These are phyloP conservation scores for Semaprochilodus insignis DNA, from an alignment of 2,797 vertebrate genomes.

Conservation along the genomic window DNA sequence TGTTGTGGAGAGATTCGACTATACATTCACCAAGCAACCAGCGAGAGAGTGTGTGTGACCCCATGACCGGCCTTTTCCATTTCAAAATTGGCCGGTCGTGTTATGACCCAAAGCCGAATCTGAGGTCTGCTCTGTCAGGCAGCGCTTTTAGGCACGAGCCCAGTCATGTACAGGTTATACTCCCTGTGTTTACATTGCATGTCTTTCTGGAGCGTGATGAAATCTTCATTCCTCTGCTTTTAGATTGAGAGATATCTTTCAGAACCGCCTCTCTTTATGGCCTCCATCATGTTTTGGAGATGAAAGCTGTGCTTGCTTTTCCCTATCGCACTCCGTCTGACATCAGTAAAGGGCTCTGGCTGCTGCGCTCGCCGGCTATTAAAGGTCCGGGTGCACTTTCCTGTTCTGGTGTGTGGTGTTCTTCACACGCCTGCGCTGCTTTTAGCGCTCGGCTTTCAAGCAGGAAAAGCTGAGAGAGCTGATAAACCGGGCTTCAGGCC, in stretches of 20 bases:
- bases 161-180: not conserved
- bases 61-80: no score
- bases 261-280: not conserved
- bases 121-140: not conserved
- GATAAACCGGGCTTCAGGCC: slow-evolving; percentile 16
- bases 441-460: slow-evolving; percentile 16
- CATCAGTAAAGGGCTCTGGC: slow-evolving; percentile 26
- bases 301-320: slow-evolving; percentile 9
- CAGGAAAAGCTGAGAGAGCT: slow-evolving; percentile 9
- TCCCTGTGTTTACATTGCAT: not conserved
- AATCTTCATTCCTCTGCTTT: slow-evolving; percentile 35
- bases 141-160: not conserved
- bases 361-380: slow-evolving; percentile 21
- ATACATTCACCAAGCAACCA: no score
- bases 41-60: no score
- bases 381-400: slow-evolving; percentile 14
- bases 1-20: no score
- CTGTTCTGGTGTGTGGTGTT: not conserved
- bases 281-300: slow-evolving; percentile 29
- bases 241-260: slow-evolving; percentile 39
- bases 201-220: not conserved
- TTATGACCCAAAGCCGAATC: no score
- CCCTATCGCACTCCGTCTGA: slow-evolving; percentile 10
- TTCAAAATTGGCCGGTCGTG: no score
- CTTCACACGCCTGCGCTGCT: slow-evolving; percentile 5